Base-by-base conservation (phyloP, 2,113 vertebrate species). In the Arenaria interpres region DNA sequence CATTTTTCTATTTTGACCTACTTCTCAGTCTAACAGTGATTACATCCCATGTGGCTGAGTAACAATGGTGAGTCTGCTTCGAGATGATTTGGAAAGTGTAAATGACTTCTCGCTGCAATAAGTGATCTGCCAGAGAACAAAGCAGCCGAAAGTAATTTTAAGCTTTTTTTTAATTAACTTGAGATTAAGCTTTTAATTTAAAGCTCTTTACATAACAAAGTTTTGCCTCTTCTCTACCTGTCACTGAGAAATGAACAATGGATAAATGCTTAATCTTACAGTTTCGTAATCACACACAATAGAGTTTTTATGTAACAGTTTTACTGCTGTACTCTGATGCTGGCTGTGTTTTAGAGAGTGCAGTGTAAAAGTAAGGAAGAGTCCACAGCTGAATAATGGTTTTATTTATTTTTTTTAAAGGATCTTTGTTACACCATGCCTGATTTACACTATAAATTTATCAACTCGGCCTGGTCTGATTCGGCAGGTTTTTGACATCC, bases 11-110 rank as follows among this genome's bases (percentile, higher is more conserved):
- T 82, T 95, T 89, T 89, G 89, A 95, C 96, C 86, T 92, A 51
- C 84, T 93, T 97, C 94, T 94, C 92, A 76, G 63, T 69, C 67
- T 88, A 88, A 76, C 75, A 91, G 53, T 53, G 75, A 82, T 85
- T 45, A 3, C 41, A n/a, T 91, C 89, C 87, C 89, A 27, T 66
- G 91, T 83, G 91, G 57, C 78, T 89, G 63, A 93, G 81, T 76
- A 85, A 12, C 77, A 79, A 8, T 63, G 41, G 81, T 41, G 48
- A 89, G 69, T n/a, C 77, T 89, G 87, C 93, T 85, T 57, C 0
- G 0, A 91, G 88, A 45, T 74, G 71, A 80, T 85, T 33, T 93
- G 88, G 45, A 68, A 74, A 82, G 71, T 85, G 75, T 63, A 66
- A 82, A 85, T 83, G 57, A 85, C 85, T 85, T 92, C 6, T 22